These are phyloP conservation scores for Botia kubotai DNA, from an alignment of 2,797 vertebrate genomes.

Conservation along the genomic window DNA sequence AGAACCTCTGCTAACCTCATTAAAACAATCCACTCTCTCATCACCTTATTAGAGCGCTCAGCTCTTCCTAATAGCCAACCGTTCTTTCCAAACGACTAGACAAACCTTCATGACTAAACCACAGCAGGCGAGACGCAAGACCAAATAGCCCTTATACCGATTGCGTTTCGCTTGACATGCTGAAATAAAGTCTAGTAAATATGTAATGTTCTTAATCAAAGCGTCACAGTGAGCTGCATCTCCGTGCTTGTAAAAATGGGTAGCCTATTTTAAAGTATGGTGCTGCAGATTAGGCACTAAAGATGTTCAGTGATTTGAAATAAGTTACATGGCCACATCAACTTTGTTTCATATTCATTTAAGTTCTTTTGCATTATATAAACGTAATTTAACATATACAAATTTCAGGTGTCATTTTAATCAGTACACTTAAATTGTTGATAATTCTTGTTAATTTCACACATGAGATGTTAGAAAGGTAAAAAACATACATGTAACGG, in stretches of 20 bases:
- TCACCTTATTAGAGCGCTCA: conserved; percentile 62
- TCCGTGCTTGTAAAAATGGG: background rate
- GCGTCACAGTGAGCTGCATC: background rate
- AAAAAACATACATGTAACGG: background rate
- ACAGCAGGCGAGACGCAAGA: conserved; percentile 56
- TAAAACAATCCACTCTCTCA: conserved; percentile 55
- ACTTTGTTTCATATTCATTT: background rate
- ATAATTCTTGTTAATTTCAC: background rate
- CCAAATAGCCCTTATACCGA: conserved; percentile 77
- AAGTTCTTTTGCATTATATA: background rate
- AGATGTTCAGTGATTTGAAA: conserved; percentile 10
- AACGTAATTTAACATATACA: background rate
- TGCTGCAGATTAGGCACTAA: background rate
- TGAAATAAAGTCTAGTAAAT: conserved; percentile 68
- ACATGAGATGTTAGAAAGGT: background rate
- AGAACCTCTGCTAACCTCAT: conserved; percentile 67
- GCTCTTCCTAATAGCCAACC: conserved; percentile 62
- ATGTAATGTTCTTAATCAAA: conserved; percentile 64
- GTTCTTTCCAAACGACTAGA: conserved; percentile 79
- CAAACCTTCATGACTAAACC: conserved; percentile 73
- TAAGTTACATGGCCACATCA: background rate
- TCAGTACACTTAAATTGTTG: background rate
- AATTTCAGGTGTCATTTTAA: background rate
- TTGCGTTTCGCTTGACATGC: conserved; percentile 79
- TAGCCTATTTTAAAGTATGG: background rate